Conservation (phyloP, 2,888 invertebrate genomes). For the Phaonia tiefii region DNA sequence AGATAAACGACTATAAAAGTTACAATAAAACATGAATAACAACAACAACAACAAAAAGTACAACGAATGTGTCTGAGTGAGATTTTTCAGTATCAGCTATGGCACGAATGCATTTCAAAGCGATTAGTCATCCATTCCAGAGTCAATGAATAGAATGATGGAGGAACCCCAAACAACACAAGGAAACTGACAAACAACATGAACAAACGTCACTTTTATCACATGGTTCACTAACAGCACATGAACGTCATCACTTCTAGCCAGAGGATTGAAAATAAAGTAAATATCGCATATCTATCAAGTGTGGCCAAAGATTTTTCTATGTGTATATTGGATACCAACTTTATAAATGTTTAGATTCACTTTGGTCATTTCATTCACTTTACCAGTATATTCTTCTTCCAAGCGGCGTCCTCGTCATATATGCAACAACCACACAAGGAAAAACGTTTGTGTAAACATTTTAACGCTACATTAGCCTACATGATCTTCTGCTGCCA, state of each 20-base stretch:
- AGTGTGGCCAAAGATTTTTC: too few species aligned
- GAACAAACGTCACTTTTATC: background rate
- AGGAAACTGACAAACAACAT: background rate
- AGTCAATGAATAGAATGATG: background rate
- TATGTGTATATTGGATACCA: too few species aligned
- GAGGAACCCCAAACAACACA: background rate
- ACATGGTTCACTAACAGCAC: background rate
- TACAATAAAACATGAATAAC: background rate
- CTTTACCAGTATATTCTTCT: too few species aligned
- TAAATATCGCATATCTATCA: too few species aligned
- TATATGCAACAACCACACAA: slow-evolving; percentile 26
- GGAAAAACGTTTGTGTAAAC: slow-evolving; percentile 17
- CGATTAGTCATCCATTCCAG: slow-evolving; percentile 50
- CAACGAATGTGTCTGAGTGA: background rate
- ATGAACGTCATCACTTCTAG: background rate
- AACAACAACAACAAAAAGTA: background rate
- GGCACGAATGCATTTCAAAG: slow-evolving; percentile 40
- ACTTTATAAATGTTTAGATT: too few species aligned
- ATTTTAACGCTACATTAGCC: slow-evolving; percentile 38
- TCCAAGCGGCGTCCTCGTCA: background rate
- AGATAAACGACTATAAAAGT: background rate
- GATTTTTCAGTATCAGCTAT: slow-evolving; percentile 1
- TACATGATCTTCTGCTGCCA: slow-evolving; percentile 16
- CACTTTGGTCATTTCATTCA: too few species aligned
- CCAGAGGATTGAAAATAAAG: too few species aligned